Evolutionary conservation across 2,888 invertebrate species (phyloP), one percentile per base, ranked within the genome.

Genomic region (Tuta absoluta): DNA sequence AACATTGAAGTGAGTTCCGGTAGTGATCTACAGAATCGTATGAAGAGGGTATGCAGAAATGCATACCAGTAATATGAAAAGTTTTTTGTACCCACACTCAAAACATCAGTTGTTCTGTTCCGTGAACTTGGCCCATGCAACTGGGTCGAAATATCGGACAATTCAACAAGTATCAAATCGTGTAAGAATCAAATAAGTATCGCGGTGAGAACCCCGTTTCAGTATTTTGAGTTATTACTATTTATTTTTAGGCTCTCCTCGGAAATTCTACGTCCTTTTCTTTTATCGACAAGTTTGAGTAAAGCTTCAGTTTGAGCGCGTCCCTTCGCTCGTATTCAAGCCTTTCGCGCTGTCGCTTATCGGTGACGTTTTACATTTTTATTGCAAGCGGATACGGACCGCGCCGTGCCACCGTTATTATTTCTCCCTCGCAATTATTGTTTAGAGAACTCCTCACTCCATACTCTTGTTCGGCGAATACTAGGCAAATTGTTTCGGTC

Each of bases 291-390:
- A 48, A 19, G 23, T 67, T 66, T 69, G 68, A 66, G 68, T 61
- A 57, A 37, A 17, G 11, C 57, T 12, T 1, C 17, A 7, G 58
- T 21, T 14, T 12, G 23, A 17, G 23, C 49, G 84, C 85, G 83
- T 45, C 75, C 80, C 33, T 33, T 33, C 33, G 33, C 33, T 81
- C 81, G 84, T 87, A 86, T 86, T 85, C 79, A 86, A 87, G 85
- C 85, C 86, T 85, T 86, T 84, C 85, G 84, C 85, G 84, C 79
- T 78, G 82, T 77, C 85, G 88, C 90, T 91, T 91, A 91, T 91
- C 91, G 87, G 87, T 77, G 78, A 81, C 87, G 87, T 88, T 91
- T 91, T 89, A 90, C 91, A 91, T 91, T 91, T 91, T 90, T 91
- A 91, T 90, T 91, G 89, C 90, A 81, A 89, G 84, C 91, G 90